These are phyloP conservation scores for Allygus modestus DNA, from an alignment of 2,888 invertebrate species.

Conservation along the genomic window DNA sequence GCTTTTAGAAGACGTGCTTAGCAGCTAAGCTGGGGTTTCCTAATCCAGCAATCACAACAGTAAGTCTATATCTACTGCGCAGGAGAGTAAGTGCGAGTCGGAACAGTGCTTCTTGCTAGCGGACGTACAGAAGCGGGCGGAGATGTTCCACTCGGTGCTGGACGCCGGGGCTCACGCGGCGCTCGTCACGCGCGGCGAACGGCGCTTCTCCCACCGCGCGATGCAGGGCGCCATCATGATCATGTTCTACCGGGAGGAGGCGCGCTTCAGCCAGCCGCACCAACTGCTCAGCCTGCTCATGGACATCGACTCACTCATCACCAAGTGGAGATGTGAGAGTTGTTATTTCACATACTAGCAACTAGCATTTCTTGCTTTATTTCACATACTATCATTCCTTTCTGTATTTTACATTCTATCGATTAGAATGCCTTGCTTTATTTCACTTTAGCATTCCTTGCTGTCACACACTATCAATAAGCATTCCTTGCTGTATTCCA, in stretches of 20 bases:
- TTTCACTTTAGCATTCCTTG: too few species aligned
- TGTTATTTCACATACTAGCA: background rate
- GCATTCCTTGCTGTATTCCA: too few species aligned
- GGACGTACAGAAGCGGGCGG: slow-evolving; percentile 87
- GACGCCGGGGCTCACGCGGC: slow-evolving; percentile 90
- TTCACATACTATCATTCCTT: too few species aligned
- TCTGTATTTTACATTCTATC: too few species aligned
- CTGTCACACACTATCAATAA: too few species aligned
- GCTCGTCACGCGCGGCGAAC: slow-evolving; percentile 89
- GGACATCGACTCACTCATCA: slow-evolving; percentile 98
- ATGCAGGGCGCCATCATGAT: slow-evolving; percentile 99
- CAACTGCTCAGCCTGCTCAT: slow-evolving; percentile 95
- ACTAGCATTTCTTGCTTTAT: background rate
- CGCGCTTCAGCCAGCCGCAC: slow-evolving; percentile 98
- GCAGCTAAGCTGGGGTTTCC: too few species aligned
- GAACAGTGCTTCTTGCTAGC: slow-evolving; percentile 82
- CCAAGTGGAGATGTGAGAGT: slow-evolving; percentile 98
- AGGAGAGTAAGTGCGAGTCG: slow-evolving; percentile 74
- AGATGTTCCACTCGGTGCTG: slow-evolving; percentile 94
- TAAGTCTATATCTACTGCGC: too few species aligned
- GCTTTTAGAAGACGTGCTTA: too few species aligned
- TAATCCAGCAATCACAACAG: too few species aligned
- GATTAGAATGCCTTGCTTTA: too few species aligned
- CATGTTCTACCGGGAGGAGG: slow-evolving; percentile 97
- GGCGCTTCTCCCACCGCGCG: slow-evolving; percentile 93